A percentile compares a stretch with the other conserved stretches of the same genome.
These are phyloP conservation scores for Dicrurus megarhynchus DNA, from an alignment of 2,113 vertebrate genomes.

Conservation along the genomic window DNA sequence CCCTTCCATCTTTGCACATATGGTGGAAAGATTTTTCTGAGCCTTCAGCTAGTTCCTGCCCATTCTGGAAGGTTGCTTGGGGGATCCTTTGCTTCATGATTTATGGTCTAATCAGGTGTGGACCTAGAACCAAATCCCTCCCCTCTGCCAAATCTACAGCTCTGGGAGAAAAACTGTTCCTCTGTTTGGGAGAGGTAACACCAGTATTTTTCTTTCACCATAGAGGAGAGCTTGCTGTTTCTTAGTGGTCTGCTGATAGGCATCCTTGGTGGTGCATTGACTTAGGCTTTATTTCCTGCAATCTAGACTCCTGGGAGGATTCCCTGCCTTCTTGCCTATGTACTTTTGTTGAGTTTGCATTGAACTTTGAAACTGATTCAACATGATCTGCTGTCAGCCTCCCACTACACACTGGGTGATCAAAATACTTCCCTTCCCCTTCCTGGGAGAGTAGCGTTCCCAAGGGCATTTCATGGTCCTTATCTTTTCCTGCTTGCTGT, in stretches of 20 bases:
- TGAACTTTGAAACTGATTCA: constrained; percentile 47
- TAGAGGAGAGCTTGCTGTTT: background rate
- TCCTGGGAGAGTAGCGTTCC: background rate
- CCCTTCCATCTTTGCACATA: background rate
- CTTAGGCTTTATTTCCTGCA: background rate
- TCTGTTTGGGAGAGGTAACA: background rate
- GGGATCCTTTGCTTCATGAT: background rate
- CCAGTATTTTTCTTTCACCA: background rate
- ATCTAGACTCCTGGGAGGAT: background rate
- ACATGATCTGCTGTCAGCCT: constrained; percentile 16
- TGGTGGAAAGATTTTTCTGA: background rate
- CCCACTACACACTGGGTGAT: background rate
- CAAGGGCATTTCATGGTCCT: background rate
- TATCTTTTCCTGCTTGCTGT: background rate
- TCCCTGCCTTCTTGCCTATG: background rate
- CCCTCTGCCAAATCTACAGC: background rate
- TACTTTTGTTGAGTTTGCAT: background rate
- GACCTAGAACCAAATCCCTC: background rate
- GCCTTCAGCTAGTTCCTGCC: background rate
- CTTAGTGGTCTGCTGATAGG: background rate
- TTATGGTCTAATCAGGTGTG: background rate
- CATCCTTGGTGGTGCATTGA: background rate
- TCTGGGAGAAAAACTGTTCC: background rate
- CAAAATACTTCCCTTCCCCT: background rate
- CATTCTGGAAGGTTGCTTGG: background rate